Conservation (phyloP, 2,797 vertebrate genomes). For the Garrulus glandarius region DNA sequence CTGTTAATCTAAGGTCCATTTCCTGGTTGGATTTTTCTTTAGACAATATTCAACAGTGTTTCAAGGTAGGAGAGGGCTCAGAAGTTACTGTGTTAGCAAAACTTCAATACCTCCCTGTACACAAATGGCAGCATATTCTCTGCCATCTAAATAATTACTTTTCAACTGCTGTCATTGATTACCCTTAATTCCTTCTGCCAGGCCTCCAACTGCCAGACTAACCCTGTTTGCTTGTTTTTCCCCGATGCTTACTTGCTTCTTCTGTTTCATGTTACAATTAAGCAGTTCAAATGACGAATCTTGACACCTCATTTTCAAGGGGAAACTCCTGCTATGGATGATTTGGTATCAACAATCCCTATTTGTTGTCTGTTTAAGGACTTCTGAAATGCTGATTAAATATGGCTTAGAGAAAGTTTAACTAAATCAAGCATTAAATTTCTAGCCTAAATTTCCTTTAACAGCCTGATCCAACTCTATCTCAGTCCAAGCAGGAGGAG, state of each 20-base stretch:
- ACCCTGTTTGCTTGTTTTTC: conserved; percentile 9
- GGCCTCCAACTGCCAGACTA: not conserved
- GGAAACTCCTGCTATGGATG: not conserved
- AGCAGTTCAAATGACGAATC: not conserved
- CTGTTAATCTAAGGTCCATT: not conserved
- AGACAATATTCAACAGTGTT: not conserved
- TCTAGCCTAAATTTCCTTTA: not conserved
- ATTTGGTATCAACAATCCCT: not conserved
- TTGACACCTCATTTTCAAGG: not conserved
- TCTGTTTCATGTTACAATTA: conserved; percentile 32
- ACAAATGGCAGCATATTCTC: not conserved
- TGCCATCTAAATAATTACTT: not conserved
- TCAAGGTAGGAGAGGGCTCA: not conserved
- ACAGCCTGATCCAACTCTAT: not conserved
- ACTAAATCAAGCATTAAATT: not conserved
- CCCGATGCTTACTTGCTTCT: not conserved
- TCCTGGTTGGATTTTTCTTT: not conserved
- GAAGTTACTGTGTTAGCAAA: not conserved
- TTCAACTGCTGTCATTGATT: conserved; percentile 8
- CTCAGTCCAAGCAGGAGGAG: not conserved
- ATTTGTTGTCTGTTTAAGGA: not conserved
- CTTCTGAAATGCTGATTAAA: not conserved
- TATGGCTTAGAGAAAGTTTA: not conserved
- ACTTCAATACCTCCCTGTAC: not conserved
- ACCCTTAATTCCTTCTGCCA: not conserved